Base-by-base conservation (phyloP, 2,113 vertebrate species). In the Rattus norvegicus region DNA sequence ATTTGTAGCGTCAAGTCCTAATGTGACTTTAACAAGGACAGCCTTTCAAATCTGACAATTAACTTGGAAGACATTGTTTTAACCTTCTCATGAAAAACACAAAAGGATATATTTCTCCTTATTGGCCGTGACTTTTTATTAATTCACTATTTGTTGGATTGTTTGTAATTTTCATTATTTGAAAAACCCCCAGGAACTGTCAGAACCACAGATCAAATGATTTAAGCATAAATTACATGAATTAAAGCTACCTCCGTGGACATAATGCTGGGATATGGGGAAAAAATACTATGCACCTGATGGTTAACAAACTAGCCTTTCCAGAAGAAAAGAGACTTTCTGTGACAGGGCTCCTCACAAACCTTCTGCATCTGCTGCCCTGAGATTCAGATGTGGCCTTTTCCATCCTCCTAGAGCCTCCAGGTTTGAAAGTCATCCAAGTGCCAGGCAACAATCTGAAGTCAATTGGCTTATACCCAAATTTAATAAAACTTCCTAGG, bases 401-500 rank as follows among this genome's bases (percentile, higher is more conserved):
- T 13, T 43, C 94, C 54, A 30, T 97, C 97, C 92, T 96, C 4
- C 1, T 87, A 2, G 5, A 94, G 91, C 79, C 88, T 86, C 52
- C 90, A 97, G 97, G 75, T 93, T 95, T 95, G 93, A 97, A 93
- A 93, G 96, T 97, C 92, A 98, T 96, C 88, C 93, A 98, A 98
- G 98, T 97, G 75, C 88, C 88, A 93, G 96, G 95, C 91, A 98
- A 96, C 94, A 81, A 96, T 95, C 95, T 97, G 97, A 98, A 98
- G 97, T 94, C 97, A 96, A 97, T 98, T 98, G 98, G 97, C 93
- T 97, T 95, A 95, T 96, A 95, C 91, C 92, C 97, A 98, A 98
- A 98, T 98, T 98, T 98, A 98, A 98, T 98, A 98, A 98, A 98
- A 98, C 73, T 97, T 98, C 97, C 98, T 97, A 97, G 96, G 97